A percentile compares a stretch with the other conserved stretches of the same genome.
Evolutionary conservation across 2,797 vertebrate genomes (phyloP).

Genomic region (Ptychobarbus kaznakovi): DNA sequence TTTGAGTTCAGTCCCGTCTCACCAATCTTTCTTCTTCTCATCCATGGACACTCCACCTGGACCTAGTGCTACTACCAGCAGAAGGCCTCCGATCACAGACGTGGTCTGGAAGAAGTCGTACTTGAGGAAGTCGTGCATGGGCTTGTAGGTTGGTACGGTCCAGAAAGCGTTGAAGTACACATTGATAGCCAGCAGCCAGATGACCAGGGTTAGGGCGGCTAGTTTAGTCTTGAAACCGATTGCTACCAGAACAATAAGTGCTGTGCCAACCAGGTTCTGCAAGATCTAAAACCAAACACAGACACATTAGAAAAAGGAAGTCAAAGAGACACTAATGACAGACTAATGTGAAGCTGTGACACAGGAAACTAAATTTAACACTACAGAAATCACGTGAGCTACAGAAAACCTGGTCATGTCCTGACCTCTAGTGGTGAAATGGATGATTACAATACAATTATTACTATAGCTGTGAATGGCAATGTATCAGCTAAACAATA

Average conservation of each 20-base stretch:
- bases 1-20: conserved; percentile 36
- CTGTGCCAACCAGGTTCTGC: conserved; percentile 97
- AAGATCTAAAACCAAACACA: conserved; percentile 80
- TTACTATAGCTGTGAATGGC: neutral
- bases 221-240: conserved; percentile 98
- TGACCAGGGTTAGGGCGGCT: conserved; percentile 92
- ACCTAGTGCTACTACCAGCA: conserved; percentile 94
- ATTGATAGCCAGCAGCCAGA: conserved; percentile 95
- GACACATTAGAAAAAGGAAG: neutral
- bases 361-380: neutral
- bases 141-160: conserved; percentile 93
- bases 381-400: neutral
- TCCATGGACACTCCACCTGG: conserved; percentile 98
- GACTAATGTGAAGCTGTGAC: neutral
- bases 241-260: conserved; percentile 94
- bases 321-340: neutral
- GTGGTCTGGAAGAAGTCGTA: conserved; percentile 99
- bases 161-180: conserved; percentile 99
- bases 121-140: conserved; percentile 99
- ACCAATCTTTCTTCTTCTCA: conserved; percentile 99
- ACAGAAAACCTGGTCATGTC: neutral
- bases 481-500: neutral
- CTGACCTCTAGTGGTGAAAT: conserved; percentile 35
- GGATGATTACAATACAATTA: neutral
- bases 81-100: conserved; percentile 95